Base-by-base conservation (phyloP, 2,888 invertebrate genomes). In the Drosophila mimica region DNA sequence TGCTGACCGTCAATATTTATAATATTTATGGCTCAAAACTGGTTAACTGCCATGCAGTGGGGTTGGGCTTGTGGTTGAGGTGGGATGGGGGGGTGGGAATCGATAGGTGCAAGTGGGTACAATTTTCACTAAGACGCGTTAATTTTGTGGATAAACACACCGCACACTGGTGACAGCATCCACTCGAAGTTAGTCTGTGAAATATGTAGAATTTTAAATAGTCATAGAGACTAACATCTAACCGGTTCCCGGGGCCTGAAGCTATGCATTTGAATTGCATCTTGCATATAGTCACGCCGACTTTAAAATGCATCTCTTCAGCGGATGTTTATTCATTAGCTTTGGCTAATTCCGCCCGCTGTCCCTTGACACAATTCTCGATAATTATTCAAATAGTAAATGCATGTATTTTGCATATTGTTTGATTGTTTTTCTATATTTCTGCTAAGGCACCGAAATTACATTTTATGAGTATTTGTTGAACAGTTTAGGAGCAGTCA, bases 111-210 rank as follows among this genome's bases (percentile, higher is more conserved):
- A 46, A 46, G 46, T 46, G 65, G 59, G n/a, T n/a, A 25, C 46
- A 70, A 73, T 90, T 87, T 90, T 87, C 89, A 87, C 90, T 88
- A 74, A 74, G 64, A 65, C 74, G 66, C 80, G 87, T 76, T 87
- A 90, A 87, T 87, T 87, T 82, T 31, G 67, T 71, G 76, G 56
- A 83, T 83, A 88, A 90, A 86, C 76, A 74, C 30, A 28, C 62
- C 7, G 13, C 36, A 36, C 53, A 34, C 34, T 38, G 46, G 52
- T 54, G 73, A 68, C 49, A 74, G 70, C 67, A 77, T 67, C 58
- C 38, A 70, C 43, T 62, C 34, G 31, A 7, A 63, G 34, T 34
- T 57, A 54, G 54, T 72, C 49, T 64, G 62, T 38, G 38, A 48
- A 40, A 67, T 46, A 51, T 70, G 30, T 58, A 54, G 8, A 34